Conservation (phyloP, 30 jellyfish, hydroid and myxozoan species). For the Pelagia noctiluca region DNA sequence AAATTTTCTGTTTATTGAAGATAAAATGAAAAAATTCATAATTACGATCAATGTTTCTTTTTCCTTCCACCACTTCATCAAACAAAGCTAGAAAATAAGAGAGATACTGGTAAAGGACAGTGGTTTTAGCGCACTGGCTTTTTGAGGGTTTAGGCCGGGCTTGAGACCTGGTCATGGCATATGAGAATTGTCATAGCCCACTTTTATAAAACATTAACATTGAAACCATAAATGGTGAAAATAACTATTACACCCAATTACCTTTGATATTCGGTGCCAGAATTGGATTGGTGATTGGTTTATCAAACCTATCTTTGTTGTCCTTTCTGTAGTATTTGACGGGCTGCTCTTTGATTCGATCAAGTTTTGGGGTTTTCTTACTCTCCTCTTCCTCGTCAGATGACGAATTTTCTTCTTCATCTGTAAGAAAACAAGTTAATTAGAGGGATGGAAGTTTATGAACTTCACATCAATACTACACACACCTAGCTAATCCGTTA, state of each 20-base stretch:
- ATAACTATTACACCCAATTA: background rate
- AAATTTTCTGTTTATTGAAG: too few relatives aligned
- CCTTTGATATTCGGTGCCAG: conserved; percentile 64
- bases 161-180: too few relatives aligned
- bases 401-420: conserved; percentile 45
- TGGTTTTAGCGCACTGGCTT: too few relatives aligned
- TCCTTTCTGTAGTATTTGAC: conserved; percentile 30
- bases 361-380: conserved; percentile 29
- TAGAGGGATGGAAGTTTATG: too few relatives aligned
- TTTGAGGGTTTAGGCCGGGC: too few relatives aligned
- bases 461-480: too few relatives aligned
- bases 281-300: conserved; percentile 55
- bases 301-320: conserved; percentile 51
- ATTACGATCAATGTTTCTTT: conserved; percentile 79
- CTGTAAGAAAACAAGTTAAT: background rate
- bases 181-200: too few relatives aligned
- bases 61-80: conserved; percentile 80
- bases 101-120: too few relatives aligned
- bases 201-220: conserved; percentile 3
- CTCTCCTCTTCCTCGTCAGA: conserved; percentile 45
- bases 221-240: background rate
- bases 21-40: too few relatives aligned
- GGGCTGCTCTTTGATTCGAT: conserved; percentile 52
- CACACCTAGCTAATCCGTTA: too few relatives aligned
- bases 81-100: conserved; percentile 56